Evolutionary conservation across 2,888 invertebrate species (phyloP), one percentile per base, ranked within the genome.

Genomic region (Bombyx huttoni): DNA sequence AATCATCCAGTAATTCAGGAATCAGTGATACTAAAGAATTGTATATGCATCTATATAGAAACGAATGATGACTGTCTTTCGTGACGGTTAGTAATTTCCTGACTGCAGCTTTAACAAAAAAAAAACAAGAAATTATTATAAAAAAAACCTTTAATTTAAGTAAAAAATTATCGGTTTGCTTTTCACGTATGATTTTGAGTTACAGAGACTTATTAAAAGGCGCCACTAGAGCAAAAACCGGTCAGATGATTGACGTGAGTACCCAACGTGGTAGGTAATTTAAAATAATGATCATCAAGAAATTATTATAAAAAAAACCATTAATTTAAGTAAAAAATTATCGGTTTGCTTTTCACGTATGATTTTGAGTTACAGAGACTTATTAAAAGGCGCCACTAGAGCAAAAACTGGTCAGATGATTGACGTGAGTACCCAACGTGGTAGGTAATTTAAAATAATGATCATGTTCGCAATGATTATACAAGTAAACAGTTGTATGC

Each of bases 351-450:
- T 54, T 34, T n/a, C 34, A 46, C 52, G 61, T 58, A 56, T 59
- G 52, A 58, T 52, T 33, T 51, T 51, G 53, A 52, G 56, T 60
- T 24, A 24, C n/a, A 24, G 24, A 24, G 24, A 24, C 59, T 67
- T 67, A 69, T 67, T 63, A 64, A 67, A 64, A 70, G 76, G 75
- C 78, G 75, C 73, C 71, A 62, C 54, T 58, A 56, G 61, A 56
- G 63, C 62, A 78, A 73, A 24, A 70, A 62, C 56, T 62, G 60
- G 66, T 57, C 66, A 62, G 65, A 59, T 67, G 67, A 73, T 71
- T 71, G 73, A 69, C 65, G 68, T 60, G 61, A 56, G 62, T 58
- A 62, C 51, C 54, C 59, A 57, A 54, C 50, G 62, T 58, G 62
- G 13, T 46, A 33, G 10, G 67, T 67, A 69, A 73, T 72, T 69